A percentile compares a stretch with the other conserved stretches of the same genome.
These are phyloP conservation scores for Mycalesis mineus DNA, from an alignment of 2,888 invertebrate genomes.

Conservation along the genomic window DNA sequence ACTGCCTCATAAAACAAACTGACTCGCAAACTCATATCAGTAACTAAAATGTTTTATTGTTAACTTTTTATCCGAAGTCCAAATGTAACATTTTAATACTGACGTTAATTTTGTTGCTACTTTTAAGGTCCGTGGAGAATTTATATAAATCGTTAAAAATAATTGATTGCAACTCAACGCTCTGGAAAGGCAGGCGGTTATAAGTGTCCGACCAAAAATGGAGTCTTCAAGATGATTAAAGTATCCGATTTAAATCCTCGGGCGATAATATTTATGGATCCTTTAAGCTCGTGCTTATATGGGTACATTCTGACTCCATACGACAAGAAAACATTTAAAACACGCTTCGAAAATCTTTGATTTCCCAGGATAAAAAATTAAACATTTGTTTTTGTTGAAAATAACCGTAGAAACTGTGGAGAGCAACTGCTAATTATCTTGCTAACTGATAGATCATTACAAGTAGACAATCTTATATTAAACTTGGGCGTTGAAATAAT, in stretches of 20 bases:
- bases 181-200: conserved; percentile 10
- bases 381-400: no score
- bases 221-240: conserved; percentile 13
- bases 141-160: conserved; percentile 19
- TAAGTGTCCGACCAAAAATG: conserved; percentile 15
- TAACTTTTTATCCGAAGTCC: not conserved
- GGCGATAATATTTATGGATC: conserved; percentile 7
- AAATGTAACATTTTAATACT: not conserved
- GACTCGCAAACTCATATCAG: not conserved
- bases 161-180: conserved; percentile 9
- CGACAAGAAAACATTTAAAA: not conserved
- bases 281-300: not conserved
- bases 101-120: not conserved
- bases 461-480: no score
- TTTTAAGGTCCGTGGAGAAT: conserved; percentile 8
- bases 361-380: no score
- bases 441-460: no score
- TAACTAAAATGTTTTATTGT: not conserved
- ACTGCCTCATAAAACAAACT: not conserved
- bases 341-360: no score
- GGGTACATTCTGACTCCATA: not conserved
- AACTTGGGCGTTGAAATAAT: no score
- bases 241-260: conserved; percentile 11
- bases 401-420: no score
- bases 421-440: no score